Percentiles rank a stretch among this genome's conserved stretches.
Conservation (phyloP, 2,888 invertebrate species). For the Strigamia transsilvanica region DNA sequence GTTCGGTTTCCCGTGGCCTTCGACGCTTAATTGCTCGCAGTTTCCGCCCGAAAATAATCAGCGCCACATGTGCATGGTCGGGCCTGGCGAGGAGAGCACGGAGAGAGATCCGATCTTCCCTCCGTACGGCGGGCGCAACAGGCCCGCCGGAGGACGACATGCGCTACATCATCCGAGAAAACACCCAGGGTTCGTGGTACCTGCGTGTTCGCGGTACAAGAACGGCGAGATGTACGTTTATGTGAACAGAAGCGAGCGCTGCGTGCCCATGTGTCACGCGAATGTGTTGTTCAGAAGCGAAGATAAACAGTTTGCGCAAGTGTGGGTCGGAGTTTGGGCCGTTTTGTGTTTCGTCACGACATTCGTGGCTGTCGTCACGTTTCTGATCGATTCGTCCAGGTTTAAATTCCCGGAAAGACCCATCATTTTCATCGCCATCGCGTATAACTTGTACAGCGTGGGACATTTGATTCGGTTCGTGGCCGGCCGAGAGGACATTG, state of each 20-base stretch:
- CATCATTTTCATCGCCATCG: slow-evolving; percentile 81
- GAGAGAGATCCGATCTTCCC: slow-evolving; percentile 14
- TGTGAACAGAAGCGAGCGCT: slow-evolving; percentile 77
- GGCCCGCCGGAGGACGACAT: not conserved
- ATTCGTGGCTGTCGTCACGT: slow-evolving; percentile 77
- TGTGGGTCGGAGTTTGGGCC: slow-evolving; percentile 89
- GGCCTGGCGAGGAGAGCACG: slow-evolving; percentile 72
- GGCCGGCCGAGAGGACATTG: slow-evolving; percentile 70
- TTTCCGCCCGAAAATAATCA: slow-evolving; percentile 92
- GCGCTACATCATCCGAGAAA: not conserved
- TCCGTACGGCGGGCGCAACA: slow-evolving; percentile 19
- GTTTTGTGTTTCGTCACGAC: slow-evolving; percentile 78
- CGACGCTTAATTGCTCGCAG: slow-evolving; percentile 85
- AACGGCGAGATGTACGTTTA: slow-evolving; percentile 76
- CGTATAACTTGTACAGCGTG: slow-evolving; percentile 80
- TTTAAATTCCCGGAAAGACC: slow-evolving; percentile 75
- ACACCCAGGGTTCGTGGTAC: not conserved
- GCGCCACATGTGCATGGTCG: slow-evolving; percentile 96
- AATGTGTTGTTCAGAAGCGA: slow-evolving; percentile 80
- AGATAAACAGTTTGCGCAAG: slow-evolving; percentile 82
- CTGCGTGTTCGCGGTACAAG: slow-evolving; percentile 67
- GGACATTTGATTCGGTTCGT: slow-evolving; percentile 84
- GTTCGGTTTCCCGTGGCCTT: slow-evolving; percentile 94
- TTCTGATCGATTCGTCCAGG: slow-evolving; percentile 71
- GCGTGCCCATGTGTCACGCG: slow-evolving; percentile 74